Base-by-base conservation (phyloP, 2,888 invertebrate genomes). In the Didymodactylos carnosus region DNA sequence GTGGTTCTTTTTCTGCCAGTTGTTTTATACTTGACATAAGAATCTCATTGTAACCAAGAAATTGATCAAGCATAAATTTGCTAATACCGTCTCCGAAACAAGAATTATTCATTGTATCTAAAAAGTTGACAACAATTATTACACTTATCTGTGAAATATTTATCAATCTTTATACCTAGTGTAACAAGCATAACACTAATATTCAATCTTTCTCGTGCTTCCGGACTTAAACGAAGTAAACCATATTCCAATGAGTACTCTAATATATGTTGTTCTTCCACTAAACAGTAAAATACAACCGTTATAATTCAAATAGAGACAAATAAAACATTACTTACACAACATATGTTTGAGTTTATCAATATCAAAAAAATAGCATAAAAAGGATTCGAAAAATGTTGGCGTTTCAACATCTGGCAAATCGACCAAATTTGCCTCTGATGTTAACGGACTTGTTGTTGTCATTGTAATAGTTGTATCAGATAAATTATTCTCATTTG, bases 201-300 rank as follows among this genome's bases (percentile, higher is more conserved):
- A 82, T 92, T 91, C 39, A 95, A 87, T 53, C 89, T 88, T 75
- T 90, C 88, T 13, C 98, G 87, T 0, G 93, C 91, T 72, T 88
- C 88, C 0, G 92, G 90, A 5, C 92, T 91, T 8, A 98, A 85
- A 0, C 97, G 88, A 40, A 98, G 86, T 82, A 95, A 92, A 0
- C 98, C 98, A 83, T 97, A 95, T 83, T 98, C 94, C 78, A 97
- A 85, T 0, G 97, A 92, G 85, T 97, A 98, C 83, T 98, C 98
- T 3, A 97, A 90, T 71, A 97, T 94, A 82, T 95, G 95, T 80
- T 92, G 91, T 80, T 94, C 93, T 79, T 69, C 75, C 29, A 73
- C 23, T n/a, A 49, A 75, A 35, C 13, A 62, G 72, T 72, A 46
- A n/a, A n/a, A n/a, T n/a, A n/a, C n/a, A n/a, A n/a, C n/a, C n/a